Percentiles rank a stretch among this genome's conserved stretches.
Evolutionary conservation across 2,888 invertebrate species (phyloP).

Genomic region (Lacanobia wlatinum): DNA sequence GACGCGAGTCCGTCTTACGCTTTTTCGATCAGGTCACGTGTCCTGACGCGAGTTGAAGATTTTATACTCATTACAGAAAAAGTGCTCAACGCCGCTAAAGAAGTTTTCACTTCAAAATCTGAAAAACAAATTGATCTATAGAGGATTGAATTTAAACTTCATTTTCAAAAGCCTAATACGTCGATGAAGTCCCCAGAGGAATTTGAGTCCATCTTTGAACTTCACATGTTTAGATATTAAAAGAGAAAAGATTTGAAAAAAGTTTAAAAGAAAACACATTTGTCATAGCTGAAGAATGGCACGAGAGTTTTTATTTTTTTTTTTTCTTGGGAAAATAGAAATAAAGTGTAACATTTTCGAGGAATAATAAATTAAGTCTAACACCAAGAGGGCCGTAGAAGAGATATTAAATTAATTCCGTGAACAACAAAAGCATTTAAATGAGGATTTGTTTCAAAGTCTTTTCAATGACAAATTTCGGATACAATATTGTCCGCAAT

Average conservation of each 20-base stretch:
- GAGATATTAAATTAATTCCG: conserved; percentile 54
- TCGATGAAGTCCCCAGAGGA: conserved; percentile 15
- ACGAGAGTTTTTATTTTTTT: not conserved
- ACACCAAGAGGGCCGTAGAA: conserved; percentile 30
- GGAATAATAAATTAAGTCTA: conserved; percentile 48
- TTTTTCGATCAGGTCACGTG: no score
- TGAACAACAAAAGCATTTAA: conserved; percentile 42
- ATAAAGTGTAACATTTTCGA: conserved; percentile 26
- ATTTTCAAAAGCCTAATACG: conserved; percentile 14
- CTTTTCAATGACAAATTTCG: conserved; percentile 15
- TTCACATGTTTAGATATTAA: conserved; percentile 7
- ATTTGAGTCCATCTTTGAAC: conserved; percentile 20
- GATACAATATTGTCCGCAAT: conserved; percentile 1
- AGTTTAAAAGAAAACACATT: conserved; percentile 16
- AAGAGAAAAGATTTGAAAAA: conserved; percentile 13
- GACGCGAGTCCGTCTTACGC: no score
- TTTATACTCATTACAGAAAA: no score
- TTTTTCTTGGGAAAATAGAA: not conserved
- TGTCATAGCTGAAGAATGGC: not conserved
- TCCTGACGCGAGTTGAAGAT: no score
- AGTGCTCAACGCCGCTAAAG: no score
- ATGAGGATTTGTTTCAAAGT: conserved; percentile 38
- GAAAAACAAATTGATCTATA: not conserved
- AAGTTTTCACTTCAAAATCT: no score
- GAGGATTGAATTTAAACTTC: not conserved